phyloP scores from a whole-genome alignment of 2,113 vertebrate genomes.

The Callospermophilus lateralis region DNA sequence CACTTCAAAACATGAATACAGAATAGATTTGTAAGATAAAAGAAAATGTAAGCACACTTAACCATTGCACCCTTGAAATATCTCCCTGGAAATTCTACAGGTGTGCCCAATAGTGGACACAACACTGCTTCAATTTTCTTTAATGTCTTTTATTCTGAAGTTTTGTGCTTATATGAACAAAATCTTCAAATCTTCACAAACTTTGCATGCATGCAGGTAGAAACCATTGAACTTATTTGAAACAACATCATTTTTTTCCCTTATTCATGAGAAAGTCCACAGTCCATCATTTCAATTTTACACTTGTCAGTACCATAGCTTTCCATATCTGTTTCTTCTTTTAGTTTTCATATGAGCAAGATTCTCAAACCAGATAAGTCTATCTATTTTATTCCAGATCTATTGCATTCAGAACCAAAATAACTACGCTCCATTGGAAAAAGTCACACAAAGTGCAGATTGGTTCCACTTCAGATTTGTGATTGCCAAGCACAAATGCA shows the following conservation, averaged over 20 bases:
- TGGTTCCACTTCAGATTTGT: constrained; percentile 46
- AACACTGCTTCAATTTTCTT: background rate
- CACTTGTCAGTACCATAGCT: background rate
- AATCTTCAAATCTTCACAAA: background rate
- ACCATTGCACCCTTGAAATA: background rate
- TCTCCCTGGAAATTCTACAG: background rate
- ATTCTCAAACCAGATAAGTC: background rate
- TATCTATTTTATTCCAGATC: background rate
- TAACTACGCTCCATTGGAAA: background rate
- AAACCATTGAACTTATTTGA: background rate
- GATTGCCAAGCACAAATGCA: constrained; percentile 27
- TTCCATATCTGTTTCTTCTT: background rate
- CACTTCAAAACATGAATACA: background rate
- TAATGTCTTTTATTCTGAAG: background rate
- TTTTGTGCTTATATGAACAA: background rate
- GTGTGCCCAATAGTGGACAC: background rate
- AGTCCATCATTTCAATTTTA: constrained; percentile 38
- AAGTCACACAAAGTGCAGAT: background rate
- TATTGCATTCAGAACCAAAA: constrained; percentile 52
- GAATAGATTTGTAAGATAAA: background rate
- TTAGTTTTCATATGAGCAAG: constrained; percentile 39
- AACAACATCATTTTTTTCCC: background rate
- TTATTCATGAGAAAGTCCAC: constrained; percentile 22
- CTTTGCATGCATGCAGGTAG: background rate
- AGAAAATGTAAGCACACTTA: background rate